Evolutionary conservation across 2,797 vertebrate genomes (phyloP), one percentile per base, ranked within the genome.

Genomic region (Rhincodon typus): DNA sequence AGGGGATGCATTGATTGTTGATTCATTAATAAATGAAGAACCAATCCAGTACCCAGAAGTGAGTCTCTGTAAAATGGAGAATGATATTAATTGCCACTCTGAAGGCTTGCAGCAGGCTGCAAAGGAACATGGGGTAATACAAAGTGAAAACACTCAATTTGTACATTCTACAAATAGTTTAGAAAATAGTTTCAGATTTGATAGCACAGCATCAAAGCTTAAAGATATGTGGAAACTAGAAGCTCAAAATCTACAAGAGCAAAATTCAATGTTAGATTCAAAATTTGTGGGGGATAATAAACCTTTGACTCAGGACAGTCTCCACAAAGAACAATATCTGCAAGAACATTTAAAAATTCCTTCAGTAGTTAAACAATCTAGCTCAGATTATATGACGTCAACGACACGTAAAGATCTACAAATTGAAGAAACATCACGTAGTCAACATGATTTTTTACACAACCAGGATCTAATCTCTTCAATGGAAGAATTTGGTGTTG

Each of bases 81-180:
- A 34, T 53, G 94, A 57, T 74, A 34, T 77, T 38, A 23, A 4
- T 15, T 77, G 94, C 46, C 94, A 77, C 70, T 77, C 94, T 53
- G 50, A 72, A 77, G 8, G 30, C 19, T 53, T 95, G 94, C 94
- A 74, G 7, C 42, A 77, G 30, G 34, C 94, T 77, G 69, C 74
- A 17, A 57, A 77, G 46, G 94, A 72, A 57, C 34, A 53, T 27
- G 53, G 30, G 30, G 72, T 57, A 77, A 77, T 30, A 7, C 91
- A 46, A 84, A 57, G 96, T 86, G 96, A 96, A 96, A 96, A 96
- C 95, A 77, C 96, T 34, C 95, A 96, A 8, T 91, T 57, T 95
- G 84, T 96, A 34, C 96, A 97, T 95, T 96, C 96, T 94, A 95
- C 96, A 38, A 96, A 90, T 94, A 72, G 77, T 96, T 96, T 96